Conservation (phyloP, 2,888 invertebrate genomes). For the Molorchus minor region DNA sequence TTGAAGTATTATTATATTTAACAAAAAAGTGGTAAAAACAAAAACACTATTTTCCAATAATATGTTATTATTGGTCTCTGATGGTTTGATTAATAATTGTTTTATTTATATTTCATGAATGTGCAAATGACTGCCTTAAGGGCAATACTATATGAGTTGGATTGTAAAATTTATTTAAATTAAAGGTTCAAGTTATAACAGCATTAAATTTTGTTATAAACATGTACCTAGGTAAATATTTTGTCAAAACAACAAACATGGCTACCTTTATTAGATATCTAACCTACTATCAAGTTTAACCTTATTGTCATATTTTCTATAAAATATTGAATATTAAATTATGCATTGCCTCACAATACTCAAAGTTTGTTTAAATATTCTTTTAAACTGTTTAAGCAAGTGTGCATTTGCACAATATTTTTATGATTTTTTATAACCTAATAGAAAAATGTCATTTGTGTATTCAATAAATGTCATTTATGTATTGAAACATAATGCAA, state of each 20-base stretch:
- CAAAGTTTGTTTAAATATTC: no score
- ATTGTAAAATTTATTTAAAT: background rate
- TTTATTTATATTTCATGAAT: background rate
- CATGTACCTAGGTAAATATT: constrained; percentile 30
- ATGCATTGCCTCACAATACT: no score
- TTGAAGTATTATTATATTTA: background rate
- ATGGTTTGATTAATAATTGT: background rate
- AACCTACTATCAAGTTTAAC: no score
- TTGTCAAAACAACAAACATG: constrained; percentile 55
- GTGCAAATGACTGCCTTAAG: background rate
- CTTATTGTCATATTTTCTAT: no score
- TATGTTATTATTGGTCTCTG: background rate
- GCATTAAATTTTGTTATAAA: constrained; percentile 10
- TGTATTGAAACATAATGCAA: no score
- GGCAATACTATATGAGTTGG: background rate
- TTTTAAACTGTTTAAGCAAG: no score
- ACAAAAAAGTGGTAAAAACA: background rate
- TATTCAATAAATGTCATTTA: no score
- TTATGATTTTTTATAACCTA: no score
- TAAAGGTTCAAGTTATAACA: constrained; percentile 2
- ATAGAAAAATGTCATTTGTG: no score
- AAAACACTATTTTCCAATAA: background rate
- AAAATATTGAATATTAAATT: no score
- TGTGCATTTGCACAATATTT: no score
- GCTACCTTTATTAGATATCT: constrained; percentile 50